phyloP scores from a whole-genome alignment of 2,113 vertebrate genomes.

The Callospermophilus lateralis region DNA sequence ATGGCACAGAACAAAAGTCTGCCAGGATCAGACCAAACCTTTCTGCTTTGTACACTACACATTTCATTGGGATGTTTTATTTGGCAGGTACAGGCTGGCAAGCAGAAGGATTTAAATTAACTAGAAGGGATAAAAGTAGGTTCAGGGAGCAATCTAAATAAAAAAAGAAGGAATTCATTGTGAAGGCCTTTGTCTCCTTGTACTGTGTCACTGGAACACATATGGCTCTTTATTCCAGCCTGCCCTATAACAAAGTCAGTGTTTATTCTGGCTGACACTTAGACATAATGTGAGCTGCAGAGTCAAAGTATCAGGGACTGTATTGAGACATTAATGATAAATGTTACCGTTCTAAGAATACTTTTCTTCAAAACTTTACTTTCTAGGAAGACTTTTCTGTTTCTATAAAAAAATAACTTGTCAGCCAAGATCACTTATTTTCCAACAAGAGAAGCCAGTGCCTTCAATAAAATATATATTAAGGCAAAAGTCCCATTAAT shows the following conservation, averaged over 20 bases:
- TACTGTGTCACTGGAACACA: neutral
- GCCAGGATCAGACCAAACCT: slow-evolving; percentile 53
- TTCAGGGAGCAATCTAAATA: slow-evolving; percentile 70
- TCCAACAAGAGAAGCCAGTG: neutral
- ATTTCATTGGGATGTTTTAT: slow-evolving; percentile 85
- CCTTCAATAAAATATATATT: slow-evolving; percentile 28
- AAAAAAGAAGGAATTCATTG: slow-evolving; percentile 65
- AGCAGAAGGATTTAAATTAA: slow-evolving; percentile 86
- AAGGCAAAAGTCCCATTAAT: slow-evolving; percentile 15
- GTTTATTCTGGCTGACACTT: neutral
- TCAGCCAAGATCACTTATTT: slow-evolving; percentile 6
- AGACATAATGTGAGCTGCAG: neutral
- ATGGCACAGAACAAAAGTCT: slow-evolving; percentile 82
- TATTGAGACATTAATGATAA: slow-evolving; percentile 54
- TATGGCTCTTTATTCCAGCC: neutral
- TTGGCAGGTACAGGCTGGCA: slow-evolving; percentile 86
- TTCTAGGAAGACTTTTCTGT: slow-evolving; percentile 46
- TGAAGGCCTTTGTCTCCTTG: neutral
- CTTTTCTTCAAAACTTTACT: slow-evolving; percentile 55
- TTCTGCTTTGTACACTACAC: slow-evolving; percentile 80
- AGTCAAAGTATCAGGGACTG: neutral
- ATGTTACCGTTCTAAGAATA: neutral
- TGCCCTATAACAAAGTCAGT: neutral
- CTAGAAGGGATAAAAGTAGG: slow-evolving; percentile 84
- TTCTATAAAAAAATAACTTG: neutral